Percentiles rank a stretch among this genome's conserved stretches.
These are phyloP conservation scores for Oreotragus oreotragus DNA, from an alignment of 2,113 vertebrate genomes.

Conservation along the genomic window DNA sequence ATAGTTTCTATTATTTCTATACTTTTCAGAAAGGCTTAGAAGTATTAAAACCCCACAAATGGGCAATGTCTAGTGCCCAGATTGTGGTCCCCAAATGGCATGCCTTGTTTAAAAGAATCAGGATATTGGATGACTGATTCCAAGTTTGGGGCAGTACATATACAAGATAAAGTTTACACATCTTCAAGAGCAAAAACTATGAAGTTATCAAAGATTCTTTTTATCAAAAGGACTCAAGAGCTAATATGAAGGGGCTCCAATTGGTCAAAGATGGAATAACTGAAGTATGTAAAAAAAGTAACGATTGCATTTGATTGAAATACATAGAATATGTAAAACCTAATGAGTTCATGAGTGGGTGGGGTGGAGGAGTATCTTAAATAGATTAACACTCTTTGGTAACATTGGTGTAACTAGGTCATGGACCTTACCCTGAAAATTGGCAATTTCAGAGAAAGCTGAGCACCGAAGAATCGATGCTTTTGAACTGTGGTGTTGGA, in stretches of 20 bases:
- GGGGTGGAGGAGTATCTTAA: neutral
- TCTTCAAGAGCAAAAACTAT: neutral
- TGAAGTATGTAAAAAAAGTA: neutral
- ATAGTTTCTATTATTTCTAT: neutral
- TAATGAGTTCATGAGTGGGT: neutral
- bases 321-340: neutral
- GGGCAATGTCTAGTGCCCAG: neutral
- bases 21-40: constrained; percentile 3
- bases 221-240: neutral
- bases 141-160: neutral
- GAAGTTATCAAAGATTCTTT: neutral
- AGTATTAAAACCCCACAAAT: neutral
- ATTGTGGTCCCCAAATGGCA: neutral
- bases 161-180: neutral
- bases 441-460: neutral
- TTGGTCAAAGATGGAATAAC: neutral
- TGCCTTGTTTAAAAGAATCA: neutral
- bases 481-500: no score
- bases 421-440: neutral
- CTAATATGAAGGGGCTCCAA: neutral
- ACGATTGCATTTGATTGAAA: neutral
- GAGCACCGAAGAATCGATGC: no score
- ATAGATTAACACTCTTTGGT: neutral
- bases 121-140: neutral
- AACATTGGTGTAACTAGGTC: neutral